Evolutionary conservation across 2,797 vertebrate species (phyloP).

Genomic region (Pantherophis vulpinus): DNA sequence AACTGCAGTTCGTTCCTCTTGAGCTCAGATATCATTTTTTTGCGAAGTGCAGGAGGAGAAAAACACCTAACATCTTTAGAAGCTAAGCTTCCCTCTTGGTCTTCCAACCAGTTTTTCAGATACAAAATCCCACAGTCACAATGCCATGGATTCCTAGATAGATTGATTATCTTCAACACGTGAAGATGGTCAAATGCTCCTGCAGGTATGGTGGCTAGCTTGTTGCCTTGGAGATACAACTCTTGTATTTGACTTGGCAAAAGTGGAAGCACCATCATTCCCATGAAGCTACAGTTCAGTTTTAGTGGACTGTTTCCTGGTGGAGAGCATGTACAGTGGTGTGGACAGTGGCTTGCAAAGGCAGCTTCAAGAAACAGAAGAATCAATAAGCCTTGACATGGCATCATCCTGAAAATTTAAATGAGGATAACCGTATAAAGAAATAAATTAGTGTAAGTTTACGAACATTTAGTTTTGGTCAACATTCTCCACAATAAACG

Average conservation of each 20-base stretch:
- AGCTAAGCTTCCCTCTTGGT: conserved; percentile 50
- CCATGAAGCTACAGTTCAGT: conserved; percentile 73
- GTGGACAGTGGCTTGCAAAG: neutral
- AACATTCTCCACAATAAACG: neutral
- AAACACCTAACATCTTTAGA: conserved; percentile 62
- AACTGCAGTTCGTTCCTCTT: conserved; percentile 58
- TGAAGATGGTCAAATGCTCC: conserved; percentile 74
- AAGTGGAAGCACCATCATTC: conserved; percentile 59
- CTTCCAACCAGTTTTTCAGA: conserved; percentile 75
- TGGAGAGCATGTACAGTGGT: conserved; percentile 63
- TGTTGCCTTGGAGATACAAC: conserved; percentile 72
- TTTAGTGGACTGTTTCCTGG: conserved; percentile 45
- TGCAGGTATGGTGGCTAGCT: conserved; percentile 65
- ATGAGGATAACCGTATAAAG: neutral
- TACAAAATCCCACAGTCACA: conserved; percentile 80
- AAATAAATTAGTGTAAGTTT: neutral
- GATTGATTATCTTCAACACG: conserved; percentile 62
- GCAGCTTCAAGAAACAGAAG: conserved; percentile 63
- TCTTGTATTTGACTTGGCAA: conserved; percentile 68
- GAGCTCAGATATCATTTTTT: conserved; percentile 66
- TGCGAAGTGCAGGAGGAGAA: conserved; percentile 66
- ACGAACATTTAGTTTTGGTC: neutral
- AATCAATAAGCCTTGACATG: conserved; percentile 52
- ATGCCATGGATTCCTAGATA: conserved; percentile 78
- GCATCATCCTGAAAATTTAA: conserved; percentile 70